Base-by-base conservation (phyloP, 2,888 invertebrate genomes). In the Lasioglossum figueresi region DNA sequence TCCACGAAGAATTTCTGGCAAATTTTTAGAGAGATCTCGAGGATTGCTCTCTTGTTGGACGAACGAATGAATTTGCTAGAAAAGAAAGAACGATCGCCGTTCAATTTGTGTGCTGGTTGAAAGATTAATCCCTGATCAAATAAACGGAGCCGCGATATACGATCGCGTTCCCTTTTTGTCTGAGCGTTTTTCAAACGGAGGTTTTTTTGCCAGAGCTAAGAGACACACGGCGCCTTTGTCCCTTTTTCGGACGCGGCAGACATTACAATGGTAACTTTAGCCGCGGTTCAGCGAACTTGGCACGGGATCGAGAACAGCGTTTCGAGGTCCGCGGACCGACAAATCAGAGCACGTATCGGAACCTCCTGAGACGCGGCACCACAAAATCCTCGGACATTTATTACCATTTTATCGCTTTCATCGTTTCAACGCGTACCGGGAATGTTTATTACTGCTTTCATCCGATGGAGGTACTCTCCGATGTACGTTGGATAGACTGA, bases 161-260 rank as follows among this genome's bases (percentile, higher is more conserved):
- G 52, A 52, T 52, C 10, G 52, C 23, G 23, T n/a, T 52, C 10
- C 10, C 52, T 52, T 52, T 52, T 52, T 52, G 52, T 52, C 52
- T 52, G 52, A n/a, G n/a, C 27, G 59, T 59, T 59, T 59, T 27
- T 59, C 59, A 2, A 27, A 16, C 27, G 14, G 10, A 10, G 8
- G 8, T 45, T n/a, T 52, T 52, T 27, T 59, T 14, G 59, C 16
- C 59, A 31, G 59, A 59, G 31, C 14, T 59, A 59, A 59, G 27
- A 59, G 59, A 27, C 59, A 27, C 59, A n/a, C 59, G 59, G 59
- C 59, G 59, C 14, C 27, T 59, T 59, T 59, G 59, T 59, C 59
- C 14, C 5, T 59, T 59, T 59, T 14, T 14, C 14, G 27, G 59
- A 27, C 59, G 27, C 59, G 59, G 27, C 27, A 59, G 27, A 59